Conservation (phyloP, 2,888 invertebrate species). For the Cybosia mesomella region DNA sequence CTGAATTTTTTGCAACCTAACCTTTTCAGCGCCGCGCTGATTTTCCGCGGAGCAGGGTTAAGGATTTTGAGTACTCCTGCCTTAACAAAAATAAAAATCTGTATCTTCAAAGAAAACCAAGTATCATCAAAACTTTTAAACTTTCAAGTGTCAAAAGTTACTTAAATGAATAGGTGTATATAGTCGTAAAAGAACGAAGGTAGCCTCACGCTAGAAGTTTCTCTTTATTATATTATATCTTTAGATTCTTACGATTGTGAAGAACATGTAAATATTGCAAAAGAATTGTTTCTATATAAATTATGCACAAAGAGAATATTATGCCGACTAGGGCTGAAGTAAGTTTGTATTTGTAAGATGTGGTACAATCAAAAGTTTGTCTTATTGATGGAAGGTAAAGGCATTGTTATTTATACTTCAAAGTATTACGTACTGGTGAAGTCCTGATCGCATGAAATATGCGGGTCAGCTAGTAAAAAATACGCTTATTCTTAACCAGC, state of each 20-base stretch:
- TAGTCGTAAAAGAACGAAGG: background rate
- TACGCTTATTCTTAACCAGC: too few species aligned
- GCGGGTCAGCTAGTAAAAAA: too few species aligned
- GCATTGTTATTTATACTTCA: background rate
- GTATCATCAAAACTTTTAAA: background rate
- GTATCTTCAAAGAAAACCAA: background rate
- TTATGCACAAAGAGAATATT: slow-evolving; percentile 1
- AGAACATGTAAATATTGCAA: background rate
- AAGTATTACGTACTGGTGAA: background rate
- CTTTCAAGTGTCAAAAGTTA: too few species aligned
- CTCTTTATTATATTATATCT: too few species aligned
- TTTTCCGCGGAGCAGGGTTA: background rate
- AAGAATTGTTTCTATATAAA: slow-evolving; percentile 1
- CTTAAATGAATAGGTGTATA: too few species aligned
- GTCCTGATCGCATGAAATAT: too few species aligned
- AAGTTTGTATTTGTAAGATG: background rate
- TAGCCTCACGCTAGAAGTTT: too few species aligned
- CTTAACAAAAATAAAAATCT: background rate
- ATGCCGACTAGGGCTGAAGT: background rate
- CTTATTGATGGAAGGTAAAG: background rate
- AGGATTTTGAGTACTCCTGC: too few species aligned
- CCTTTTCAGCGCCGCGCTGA: too few species aligned
- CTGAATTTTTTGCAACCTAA: background rate
- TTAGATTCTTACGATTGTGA: background rate
- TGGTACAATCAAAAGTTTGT: background rate